phyloP scores from a whole-genome alignment of 2,888 invertebrate genomes.

The Norana najaformis region DNA sequence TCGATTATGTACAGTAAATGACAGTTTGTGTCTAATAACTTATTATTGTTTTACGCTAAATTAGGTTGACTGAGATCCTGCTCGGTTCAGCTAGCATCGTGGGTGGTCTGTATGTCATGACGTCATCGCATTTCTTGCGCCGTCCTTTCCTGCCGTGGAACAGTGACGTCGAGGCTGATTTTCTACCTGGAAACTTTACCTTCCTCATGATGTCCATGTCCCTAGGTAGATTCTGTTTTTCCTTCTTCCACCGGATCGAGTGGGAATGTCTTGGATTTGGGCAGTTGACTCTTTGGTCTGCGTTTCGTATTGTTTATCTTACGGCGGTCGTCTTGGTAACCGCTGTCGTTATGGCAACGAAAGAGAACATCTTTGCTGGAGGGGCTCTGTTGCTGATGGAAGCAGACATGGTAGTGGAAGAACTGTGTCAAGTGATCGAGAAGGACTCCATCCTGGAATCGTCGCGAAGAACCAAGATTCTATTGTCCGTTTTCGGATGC shows the following conservation, averaged over 20 bases:
- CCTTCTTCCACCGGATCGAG: background rate
- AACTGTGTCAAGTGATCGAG: background rate
- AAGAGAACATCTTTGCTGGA: background rate
- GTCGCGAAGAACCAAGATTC: background rate
- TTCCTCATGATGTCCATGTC: background rate
- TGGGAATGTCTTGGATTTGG: background rate
- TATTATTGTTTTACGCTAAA: too few relatives aligned
- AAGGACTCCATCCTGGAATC: background rate
- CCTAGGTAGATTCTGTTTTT: background rate
- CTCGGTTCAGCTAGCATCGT: background rate
- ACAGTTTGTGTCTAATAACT: too few relatives aligned
- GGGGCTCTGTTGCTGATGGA: background rate
- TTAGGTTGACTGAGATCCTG: too few relatives aligned
- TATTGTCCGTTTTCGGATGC: background rate
- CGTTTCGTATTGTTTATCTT: background rate
- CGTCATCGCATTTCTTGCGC: background rate
- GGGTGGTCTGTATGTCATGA: background rate
- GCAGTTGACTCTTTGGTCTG: background rate
- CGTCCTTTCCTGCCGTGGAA: background rate
- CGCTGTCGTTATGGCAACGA: background rate
- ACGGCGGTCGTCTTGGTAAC: background rate
- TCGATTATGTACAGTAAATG: too few relatives aligned
- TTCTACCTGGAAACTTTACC: background rate
- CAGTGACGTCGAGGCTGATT: background rate
- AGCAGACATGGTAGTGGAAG: background rate